Conservation (phyloP, 2,888 invertebrate genomes). For the Calameuta filiformis region DNA sequence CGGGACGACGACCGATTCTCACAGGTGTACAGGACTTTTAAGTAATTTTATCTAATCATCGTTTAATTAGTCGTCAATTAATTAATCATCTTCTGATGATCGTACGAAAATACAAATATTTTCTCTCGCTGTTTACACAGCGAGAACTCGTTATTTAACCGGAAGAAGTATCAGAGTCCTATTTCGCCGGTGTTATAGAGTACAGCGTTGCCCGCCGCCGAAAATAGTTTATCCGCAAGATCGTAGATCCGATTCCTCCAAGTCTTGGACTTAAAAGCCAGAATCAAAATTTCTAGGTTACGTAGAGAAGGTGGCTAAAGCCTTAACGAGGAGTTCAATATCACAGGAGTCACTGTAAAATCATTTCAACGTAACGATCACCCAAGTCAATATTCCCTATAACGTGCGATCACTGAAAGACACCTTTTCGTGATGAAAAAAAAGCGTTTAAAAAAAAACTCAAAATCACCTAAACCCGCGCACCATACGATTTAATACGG, state of each 20-base stretch:
- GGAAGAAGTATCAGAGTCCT: not conserved
- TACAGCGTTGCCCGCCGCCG: not conserved
- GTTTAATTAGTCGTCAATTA: not conserved
- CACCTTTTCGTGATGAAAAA: not conserved
- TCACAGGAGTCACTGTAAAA: not conserved
- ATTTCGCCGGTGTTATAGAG: not conserved
- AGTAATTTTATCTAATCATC: not conserved
- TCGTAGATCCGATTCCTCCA: not conserved
- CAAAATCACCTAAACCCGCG: not conserved
- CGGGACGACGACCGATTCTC: not conserved
- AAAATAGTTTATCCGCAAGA: not conserved
- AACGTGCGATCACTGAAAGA: not conserved
- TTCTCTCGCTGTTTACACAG: not conserved
- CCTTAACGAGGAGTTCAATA: not conserved
- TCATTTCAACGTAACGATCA: not conserved
- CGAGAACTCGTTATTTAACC: not conserved
- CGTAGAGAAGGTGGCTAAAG: not conserved
- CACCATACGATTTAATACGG: not conserved
- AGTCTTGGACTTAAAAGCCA: not conserved
- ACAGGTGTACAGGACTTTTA: not conserved
- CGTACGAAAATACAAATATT: not conserved
- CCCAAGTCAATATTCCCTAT: not conserved
- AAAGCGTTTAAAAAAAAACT: not conserved
- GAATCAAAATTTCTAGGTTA: not conserved
- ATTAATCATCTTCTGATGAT: not conserved